Conservation (phyloP, 2,797 vertebrate species). For the Alca torda region DNA sequence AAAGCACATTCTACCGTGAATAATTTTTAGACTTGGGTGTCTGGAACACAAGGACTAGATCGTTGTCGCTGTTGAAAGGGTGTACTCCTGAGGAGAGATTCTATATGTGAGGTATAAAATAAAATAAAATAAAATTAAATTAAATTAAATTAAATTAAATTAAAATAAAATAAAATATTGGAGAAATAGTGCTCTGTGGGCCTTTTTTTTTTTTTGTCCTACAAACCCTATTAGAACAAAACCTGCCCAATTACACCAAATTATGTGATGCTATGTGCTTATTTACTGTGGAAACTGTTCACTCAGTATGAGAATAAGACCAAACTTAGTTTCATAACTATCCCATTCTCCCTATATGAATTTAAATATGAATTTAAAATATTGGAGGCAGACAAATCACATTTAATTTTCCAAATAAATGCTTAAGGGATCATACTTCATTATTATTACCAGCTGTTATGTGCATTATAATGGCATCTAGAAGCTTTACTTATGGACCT, state of each 20-base stretch:
- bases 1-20: neutral
- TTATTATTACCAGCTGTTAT: neutral
- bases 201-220: neutral
- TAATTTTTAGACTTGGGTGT: neutral
- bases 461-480: neutral
- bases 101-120: neutral
- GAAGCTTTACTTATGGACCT: neutral
- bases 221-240: neutral
- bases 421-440: neutral
- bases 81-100: neutral
- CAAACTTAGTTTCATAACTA: neutral
- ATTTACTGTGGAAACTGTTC: neutral
- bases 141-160: too few relatives aligned
- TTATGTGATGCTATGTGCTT: neutral
- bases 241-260: neutral
- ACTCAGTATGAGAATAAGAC: neutral
- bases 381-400: neutral
- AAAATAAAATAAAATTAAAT: neutral
- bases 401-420: neutral
- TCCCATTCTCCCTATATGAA: neutral
- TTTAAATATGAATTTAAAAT: slow-evolving; percentile 1
- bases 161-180: neutral
- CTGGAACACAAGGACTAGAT: neutral
- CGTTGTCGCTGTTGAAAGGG: neutral
- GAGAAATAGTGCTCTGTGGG: neutral